Percentiles rank a stretch among this genome's conserved stretches.
Evolutionary conservation across 1,140 invertebrate species (phyloP).

Genomic region (Eulimnadia texana): DNA sequence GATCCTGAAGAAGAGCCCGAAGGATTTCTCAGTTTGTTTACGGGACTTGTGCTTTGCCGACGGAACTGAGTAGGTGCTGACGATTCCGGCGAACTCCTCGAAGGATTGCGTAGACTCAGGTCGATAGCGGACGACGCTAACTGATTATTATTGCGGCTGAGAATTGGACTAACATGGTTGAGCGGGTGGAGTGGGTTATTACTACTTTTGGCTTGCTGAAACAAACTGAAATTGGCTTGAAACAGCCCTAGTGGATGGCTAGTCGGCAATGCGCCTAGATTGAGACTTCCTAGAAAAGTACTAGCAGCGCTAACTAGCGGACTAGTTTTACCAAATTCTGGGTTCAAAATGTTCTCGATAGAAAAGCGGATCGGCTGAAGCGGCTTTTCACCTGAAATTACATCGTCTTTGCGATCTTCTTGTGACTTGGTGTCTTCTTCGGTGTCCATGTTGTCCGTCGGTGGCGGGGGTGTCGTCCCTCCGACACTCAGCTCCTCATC

Average conservation of each 20-base stretch:
- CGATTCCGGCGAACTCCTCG: background rate
- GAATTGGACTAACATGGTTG: background rate
- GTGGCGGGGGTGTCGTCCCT: conserved; percentile 35
- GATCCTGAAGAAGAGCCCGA: background rate
- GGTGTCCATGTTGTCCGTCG: conserved; percentile 19
- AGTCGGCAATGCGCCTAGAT: background rate
- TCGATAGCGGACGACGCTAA: conserved; percentile 7
- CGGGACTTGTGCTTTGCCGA: background rate
- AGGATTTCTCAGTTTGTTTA: background rate
- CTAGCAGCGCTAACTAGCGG: background rate
- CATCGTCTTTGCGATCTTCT: conserved; percentile 24
- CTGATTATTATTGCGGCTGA: no score
- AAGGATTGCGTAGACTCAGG: conserved; percentile 4
- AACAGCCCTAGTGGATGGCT: background rate
- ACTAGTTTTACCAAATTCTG: conserved; percentile 52
- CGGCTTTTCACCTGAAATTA: conserved; percentile 21
- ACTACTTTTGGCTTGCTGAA: conserved; percentile 7
- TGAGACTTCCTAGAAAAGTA: background rate
- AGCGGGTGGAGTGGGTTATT: background rate
- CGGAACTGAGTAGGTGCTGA: background rate
- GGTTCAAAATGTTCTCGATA: conserved; percentile 82
- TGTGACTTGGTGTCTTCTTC: conserved; percentile 21
- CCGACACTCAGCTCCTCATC: conserved; percentile 40
- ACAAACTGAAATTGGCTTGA: background rate
- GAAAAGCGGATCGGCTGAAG: conserved; percentile 56